Conservation (phyloP, 2,113 vertebrate genomes). For the Petrocephalus zakoni region DNA sequence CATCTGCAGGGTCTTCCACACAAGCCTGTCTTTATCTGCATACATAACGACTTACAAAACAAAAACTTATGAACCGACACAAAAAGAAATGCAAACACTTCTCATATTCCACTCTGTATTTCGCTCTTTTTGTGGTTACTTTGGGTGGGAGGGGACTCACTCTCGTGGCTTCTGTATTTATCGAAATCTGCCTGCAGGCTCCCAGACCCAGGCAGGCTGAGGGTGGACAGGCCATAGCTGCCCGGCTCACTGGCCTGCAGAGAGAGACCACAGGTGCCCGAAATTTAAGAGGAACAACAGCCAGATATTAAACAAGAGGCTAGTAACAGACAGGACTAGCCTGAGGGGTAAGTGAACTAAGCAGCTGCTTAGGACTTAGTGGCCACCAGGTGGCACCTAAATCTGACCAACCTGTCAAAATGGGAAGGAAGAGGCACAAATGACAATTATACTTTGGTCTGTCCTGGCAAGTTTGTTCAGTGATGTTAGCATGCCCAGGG, state of each 20-base stretch:
- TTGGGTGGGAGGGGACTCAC: conserved; percentile 51
- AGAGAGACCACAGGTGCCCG: neutral
- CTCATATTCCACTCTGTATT: neutral
- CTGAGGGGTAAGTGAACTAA: neutral
- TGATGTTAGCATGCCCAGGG: too few relatives aligned
- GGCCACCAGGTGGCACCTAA: neutral
- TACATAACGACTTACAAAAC: neutral
- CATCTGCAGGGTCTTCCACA: neutral
- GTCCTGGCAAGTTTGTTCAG: too few relatives aligned
- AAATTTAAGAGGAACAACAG: too few relatives aligned
- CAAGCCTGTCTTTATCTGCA: neutral
- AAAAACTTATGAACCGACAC: neutral
- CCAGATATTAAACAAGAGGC: neutral
- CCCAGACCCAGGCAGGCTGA: conserved; percentile 55
- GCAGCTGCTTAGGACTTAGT: too few relatives aligned
- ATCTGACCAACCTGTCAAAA: neutral
- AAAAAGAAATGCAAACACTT: neutral
- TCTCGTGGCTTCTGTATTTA: conserved; percentile 56
- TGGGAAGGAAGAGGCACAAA: neutral
- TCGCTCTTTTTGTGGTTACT: neutral
- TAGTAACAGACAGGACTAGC: neutral
- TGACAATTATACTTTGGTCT: too few relatives aligned
- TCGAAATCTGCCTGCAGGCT: conserved; percentile 57
- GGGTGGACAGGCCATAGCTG: conserved; percentile 58
- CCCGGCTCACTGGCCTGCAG: conserved; percentile 71